phyloP scores from a whole-genome alignment of 2,113 vertebrate species.

The Aleadryas rufinucha region DNA sequence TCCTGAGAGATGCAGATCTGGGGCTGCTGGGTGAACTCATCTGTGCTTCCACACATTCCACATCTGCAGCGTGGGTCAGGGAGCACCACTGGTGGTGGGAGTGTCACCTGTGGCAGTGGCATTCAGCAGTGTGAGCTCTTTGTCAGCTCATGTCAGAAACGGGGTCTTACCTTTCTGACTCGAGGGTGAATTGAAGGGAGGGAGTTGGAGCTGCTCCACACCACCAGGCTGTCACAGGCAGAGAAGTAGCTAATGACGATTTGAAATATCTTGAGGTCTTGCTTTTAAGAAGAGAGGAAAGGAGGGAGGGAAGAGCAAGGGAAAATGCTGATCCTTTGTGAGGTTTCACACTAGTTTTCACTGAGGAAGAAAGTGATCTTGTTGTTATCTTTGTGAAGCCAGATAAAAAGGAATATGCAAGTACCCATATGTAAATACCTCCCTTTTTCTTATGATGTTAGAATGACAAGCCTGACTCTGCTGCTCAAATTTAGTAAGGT shows the following conservation, averaged over 20 bases:
- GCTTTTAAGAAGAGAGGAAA: neutral
- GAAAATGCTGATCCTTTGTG: neutral
- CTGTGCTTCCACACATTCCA: neutral
- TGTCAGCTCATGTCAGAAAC: neutral
- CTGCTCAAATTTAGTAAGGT: slow-evolving; percentile 31
- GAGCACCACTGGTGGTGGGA: neutral
- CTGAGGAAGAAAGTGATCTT: neutral
- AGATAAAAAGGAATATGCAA: slow-evolving; percentile 48
- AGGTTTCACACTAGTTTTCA: neutral
- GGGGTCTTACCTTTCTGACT: neutral
- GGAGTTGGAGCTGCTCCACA: neutral
- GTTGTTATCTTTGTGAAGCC: slow-evolving; percentile 13
- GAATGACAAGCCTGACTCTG: slow-evolving; percentile 5
- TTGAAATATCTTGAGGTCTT: neutral
- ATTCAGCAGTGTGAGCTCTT: neutral
- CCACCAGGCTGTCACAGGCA: neutral
- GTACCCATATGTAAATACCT: slow-evolving; percentile 20
- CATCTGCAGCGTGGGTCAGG: neutral
- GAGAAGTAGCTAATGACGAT: neutral
- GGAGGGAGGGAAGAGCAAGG: neutral
- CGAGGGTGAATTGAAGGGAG: neutral
- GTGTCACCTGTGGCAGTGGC: neutral
- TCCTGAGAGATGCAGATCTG: neutral
- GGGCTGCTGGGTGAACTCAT: neutral
- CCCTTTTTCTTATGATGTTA: slow-evolving; percentile 31